Conservation (phyloP, 2,888 invertebrate genomes). For the Acanthacorydalis orientalis region DNA sequence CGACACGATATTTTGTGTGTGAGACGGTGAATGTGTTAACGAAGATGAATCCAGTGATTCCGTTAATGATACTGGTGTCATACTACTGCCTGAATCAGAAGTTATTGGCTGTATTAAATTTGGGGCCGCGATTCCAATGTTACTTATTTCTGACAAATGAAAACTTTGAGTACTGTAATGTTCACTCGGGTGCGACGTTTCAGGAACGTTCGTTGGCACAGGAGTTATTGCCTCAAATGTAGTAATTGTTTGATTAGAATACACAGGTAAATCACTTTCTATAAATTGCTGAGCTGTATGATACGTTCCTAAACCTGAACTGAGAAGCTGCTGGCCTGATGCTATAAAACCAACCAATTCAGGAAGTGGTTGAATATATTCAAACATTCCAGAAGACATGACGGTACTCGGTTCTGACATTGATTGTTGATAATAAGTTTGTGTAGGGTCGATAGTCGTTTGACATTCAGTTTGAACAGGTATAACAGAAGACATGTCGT, state of each 20-base stretch:
- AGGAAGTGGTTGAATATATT: conserved; percentile 29
- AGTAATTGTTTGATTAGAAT: conserved; percentile 6
- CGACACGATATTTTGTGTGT: too few species aligned
- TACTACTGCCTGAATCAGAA: too few species aligned
- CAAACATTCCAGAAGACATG: conserved; percentile 21
- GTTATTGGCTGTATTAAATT: too few species aligned
- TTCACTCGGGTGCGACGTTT: conserved; percentile 15
- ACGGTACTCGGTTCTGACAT: background rate
- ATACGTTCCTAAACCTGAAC: conserved; percentile 26
- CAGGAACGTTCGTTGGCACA: background rate
- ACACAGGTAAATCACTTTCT: conserved; percentile 6
- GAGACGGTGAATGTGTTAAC: too few species aligned
- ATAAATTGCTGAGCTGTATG: conserved; percentile 14
- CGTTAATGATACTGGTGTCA: too few species aligned
- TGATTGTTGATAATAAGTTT: conserved; percentile 10
- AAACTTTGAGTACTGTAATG: conserved; percentile 17
- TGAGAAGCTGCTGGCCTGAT: conserved; percentile 26
- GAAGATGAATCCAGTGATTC: too few species aligned
- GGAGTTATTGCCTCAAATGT: conserved; percentile 4
- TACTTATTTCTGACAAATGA: conserved; percentile 16
- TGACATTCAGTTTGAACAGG: background rate
- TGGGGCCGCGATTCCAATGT: too few species aligned
- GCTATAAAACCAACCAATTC: conserved; percentile 32
- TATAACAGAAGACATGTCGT: background rate
- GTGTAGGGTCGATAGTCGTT: conserved; percentile 6